Conservation (phyloP, 2,888 invertebrate genomes). For the Ditula angustiorana region DNA sequence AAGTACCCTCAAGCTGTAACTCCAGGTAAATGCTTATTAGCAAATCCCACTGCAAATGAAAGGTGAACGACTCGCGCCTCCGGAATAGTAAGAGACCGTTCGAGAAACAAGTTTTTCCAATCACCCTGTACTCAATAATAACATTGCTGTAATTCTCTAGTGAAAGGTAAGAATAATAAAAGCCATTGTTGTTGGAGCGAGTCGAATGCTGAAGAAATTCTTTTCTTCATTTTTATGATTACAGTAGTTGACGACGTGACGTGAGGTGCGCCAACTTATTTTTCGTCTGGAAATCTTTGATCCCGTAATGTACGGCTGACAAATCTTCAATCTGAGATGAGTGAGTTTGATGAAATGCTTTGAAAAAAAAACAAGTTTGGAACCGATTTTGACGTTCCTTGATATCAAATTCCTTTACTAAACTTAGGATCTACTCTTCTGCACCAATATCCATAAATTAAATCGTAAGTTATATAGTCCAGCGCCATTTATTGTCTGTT, state of each 20-base stretch:
- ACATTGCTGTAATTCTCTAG: conserved; percentile 25
- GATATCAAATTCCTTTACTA: neutral
- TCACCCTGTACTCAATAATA: conserved; percentile 22
- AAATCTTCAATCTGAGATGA: neutral
- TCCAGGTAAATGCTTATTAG: conserved; percentile 19
- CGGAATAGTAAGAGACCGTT: conserved; percentile 11
- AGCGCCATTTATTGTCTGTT: no score
- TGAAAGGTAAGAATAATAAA: conserved; percentile 29
- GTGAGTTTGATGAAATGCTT: neutral
- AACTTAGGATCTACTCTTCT: no score
- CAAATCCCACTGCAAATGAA: conserved; percentile 2
- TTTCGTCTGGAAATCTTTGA: conserved; percentile 19
- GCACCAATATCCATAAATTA: no score
- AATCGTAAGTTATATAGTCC: no score
- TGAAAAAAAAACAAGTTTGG: neutral
- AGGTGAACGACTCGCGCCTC: conserved; percentile 12
- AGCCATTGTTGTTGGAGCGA: conserved; percentile 24
- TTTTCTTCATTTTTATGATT: conserved; percentile 29
- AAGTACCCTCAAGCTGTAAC: conserved; percentile 17
- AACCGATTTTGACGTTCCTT: neutral
- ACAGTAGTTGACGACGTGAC: conserved; percentile 27
- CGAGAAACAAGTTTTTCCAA: conserved; percentile 29
- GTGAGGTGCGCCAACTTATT: conserved; percentile 16
- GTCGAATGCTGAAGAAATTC: conserved; percentile 19
- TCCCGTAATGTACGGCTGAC: conserved; percentile 22